Base-by-base conservation (phyloP, 2,888 invertebrate species). In the Acleris literana region DNA sequence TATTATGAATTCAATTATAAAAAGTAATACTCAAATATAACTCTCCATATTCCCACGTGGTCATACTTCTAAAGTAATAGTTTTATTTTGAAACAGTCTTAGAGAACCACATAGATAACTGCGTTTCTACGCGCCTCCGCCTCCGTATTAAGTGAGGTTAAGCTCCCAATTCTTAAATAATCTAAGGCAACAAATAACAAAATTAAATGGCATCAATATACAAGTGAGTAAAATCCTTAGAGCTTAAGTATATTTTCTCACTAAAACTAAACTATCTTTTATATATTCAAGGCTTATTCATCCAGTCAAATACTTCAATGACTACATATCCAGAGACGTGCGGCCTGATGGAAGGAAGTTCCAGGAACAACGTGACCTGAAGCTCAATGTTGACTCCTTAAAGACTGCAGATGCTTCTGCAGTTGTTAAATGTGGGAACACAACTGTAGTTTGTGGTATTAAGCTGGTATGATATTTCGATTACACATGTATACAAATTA, bases 391-490 rank as follows among this genome's bases (percentile, higher is more conserved):
- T 2, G 79, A 87, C 70, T 84, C 88, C n/a, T 76, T 92, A 63
- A 84, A 83, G 74, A 83, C 88, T 43, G 95, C 96, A 1, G 96
- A 97, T 82, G 95, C 96, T 54, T 97, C 96, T 3, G 94, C 96
- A 3, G 93, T 96, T 51, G 95, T 95, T 0, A 96, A 96, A 93
- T 93, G 97, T 76, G 98, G 98, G 20, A 96, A 96, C 77, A 97
- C 97, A 1, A 95, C 95, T 54, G 95, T 97, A 48, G 93, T 97
- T 56, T 97, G 97, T 88, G 97, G 97, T 6, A 95, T 97, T 64
- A 96, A 97, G 93, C 95, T 96, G 74, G 97, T 97, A 93, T 93
- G 90, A 13, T 39, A 39, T 39, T 4, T 39, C 13, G 1, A 39
- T 39, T 39, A 39, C 39, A 39, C 39, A 9, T 39, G 13, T 2